These are phyloP conservation scores for Psilanteris sp. DNA, from an alignment of 1,140 invertebrate genomes.

Conservation along the genomic window DNA sequence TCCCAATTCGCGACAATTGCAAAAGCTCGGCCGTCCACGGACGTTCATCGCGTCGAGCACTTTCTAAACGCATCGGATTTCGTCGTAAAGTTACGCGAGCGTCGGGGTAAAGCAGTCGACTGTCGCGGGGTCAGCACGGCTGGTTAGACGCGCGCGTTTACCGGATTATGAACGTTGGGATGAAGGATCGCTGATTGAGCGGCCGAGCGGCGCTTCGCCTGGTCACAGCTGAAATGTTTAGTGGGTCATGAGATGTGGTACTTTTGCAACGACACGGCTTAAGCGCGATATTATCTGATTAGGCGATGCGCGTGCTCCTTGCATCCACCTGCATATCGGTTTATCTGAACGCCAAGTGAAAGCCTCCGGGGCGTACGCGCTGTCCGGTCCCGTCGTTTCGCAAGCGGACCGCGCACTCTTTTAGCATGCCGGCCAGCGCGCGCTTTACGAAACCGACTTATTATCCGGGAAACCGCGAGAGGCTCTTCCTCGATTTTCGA, in stretches of 20 bases:
- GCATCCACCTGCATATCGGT: conserved; percentile 46
- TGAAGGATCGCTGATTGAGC: no score
- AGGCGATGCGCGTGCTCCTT: conserved; percentile 62
- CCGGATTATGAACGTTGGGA: no score
- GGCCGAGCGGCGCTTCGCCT: conserved; percentile 41
- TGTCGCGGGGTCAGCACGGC: no score
- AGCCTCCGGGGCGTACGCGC: conserved; percentile 52
- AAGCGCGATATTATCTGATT: conserved; percentile 69
- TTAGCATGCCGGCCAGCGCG: conserved; percentile 23
- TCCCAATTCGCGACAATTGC: no score
- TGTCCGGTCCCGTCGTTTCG: conserved; percentile 30
- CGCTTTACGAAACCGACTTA: conserved; percentile 44
- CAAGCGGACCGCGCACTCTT: conserved; percentile 24
- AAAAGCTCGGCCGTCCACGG: no score
- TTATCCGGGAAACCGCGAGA: conserved; percentile 34
- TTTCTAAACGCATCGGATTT: neutral
- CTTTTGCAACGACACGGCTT: conserved; percentile 53
- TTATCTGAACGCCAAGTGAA: conserved; percentile 68
- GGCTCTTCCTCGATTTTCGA: conserved; percentile 3
- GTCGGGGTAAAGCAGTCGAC: neutral
- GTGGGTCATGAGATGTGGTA: conserved; percentile 70
- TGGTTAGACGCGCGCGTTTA: no score
- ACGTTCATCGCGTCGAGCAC: neutral
- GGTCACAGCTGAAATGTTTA: conserved; percentile 71
- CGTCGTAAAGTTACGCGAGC: neutral